These are phyloP conservation scores for Trachemys scripta DNA, from an alignment of 2,113 vertebrate species.

Conservation along the genomic window DNA sequence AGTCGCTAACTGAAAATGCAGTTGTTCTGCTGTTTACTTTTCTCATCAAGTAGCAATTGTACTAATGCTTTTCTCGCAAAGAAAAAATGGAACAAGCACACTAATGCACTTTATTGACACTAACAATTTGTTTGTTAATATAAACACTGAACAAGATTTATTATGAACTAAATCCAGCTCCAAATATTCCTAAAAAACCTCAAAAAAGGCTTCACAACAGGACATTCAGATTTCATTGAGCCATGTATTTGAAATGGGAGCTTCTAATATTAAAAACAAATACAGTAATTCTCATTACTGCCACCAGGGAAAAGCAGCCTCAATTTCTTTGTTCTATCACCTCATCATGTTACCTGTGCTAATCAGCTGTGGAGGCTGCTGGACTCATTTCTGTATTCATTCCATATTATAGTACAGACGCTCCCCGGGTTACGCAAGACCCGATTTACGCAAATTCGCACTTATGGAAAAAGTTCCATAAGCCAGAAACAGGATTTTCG, in stretches of 20 bases:
- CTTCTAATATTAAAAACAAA: neutral
- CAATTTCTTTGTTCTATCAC: neutral
- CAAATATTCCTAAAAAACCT: neutral
- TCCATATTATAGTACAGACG: neutral
- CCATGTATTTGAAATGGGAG: neutral
- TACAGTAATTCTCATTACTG: neutral
- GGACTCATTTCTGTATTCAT: neutral
- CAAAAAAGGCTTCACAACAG: slow-evolving; percentile 13
- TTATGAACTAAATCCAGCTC: neutral
- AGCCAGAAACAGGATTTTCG: too few relatives aligned
- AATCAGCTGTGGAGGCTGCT: neutral
- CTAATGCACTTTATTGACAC: neutral
- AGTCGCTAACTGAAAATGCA: neutral
- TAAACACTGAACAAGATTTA: slow-evolving; percentile 28
- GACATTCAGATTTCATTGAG: neutral
- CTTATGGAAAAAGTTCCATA: too few relatives aligned
- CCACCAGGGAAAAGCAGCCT: neutral
- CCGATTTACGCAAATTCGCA: too few relatives aligned
- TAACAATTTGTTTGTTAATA: neutral
- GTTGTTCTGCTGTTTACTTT: neutral
- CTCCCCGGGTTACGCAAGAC: too few relatives aligned
- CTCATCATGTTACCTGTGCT: neutral
- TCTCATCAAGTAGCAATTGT: neutral
- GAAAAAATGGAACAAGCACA: neutral
- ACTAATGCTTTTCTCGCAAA: neutral